Evolutionary conservation across 2,113 vertebrate genomes (phyloP).

Genomic region (Epinephelus moara): DNA sequence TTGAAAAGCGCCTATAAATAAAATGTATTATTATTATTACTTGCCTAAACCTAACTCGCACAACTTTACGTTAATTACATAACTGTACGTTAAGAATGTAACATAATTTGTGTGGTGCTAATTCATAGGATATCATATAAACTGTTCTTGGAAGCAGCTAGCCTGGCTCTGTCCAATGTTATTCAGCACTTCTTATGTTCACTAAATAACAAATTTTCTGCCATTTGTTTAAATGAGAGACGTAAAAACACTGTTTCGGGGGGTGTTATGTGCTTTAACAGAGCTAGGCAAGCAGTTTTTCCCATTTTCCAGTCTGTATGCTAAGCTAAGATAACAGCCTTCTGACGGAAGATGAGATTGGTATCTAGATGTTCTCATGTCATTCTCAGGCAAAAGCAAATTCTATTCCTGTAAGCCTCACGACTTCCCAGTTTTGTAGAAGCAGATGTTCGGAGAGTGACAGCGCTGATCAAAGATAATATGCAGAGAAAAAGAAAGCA

Average conservation of each 20-base stretch:
- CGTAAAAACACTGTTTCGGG: no score
- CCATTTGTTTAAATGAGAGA: no score
- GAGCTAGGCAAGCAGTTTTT: not conserved
- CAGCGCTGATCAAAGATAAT: conserved; percentile 2
- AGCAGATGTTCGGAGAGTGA: not conserved
- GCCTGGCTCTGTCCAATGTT: no score
- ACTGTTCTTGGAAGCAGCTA: no score
- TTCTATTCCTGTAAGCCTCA: not conserved
- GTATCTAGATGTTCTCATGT: not conserved
- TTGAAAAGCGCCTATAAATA: no score
- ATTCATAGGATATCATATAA: no score
- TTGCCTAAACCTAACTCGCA: no score
- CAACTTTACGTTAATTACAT: no score
- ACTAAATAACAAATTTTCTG: no score
- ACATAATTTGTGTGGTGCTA: no score
- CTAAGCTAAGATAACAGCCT: not conserved
- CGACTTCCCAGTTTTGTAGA: not conserved
- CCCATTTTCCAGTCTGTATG: not conserved
- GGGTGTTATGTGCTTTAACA: not conserved
- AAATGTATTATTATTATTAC: no score
- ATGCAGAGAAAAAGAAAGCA: not conserved
- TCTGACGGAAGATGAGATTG: not conserved
- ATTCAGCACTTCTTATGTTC: not conserved
- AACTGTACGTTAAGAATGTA: no score
- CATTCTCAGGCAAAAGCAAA: not conserved